These are phyloP conservation scores for Meganola albula DNA, from an alignment of 2,888 invertebrate species.

Conservation along the genomic window DNA sequence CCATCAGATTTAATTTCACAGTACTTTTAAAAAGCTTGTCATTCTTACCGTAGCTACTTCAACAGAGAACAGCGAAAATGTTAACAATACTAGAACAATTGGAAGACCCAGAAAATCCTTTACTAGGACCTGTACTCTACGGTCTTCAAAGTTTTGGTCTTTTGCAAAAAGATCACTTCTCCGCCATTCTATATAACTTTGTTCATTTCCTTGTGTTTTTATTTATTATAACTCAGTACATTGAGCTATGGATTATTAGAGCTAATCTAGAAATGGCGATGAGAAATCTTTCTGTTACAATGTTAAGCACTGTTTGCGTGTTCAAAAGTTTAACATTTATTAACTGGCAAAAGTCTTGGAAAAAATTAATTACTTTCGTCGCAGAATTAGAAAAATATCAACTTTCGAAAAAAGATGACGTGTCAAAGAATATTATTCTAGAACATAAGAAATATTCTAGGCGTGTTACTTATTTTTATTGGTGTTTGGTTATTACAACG, in stretches of 20 bases:
- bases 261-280: slow-evolving; percentile 45
- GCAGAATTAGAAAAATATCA: slow-evolving; percentile 45
- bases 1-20: no score
- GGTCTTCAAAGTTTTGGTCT: slow-evolving; percentile 47
- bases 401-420: slow-evolving; percentile 30
- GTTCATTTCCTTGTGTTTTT: slow-evolving; percentile 41
- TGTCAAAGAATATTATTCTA: slow-evolving; percentile 32
- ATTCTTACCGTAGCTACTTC: no score
- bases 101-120: slow-evolving; percentile 37
- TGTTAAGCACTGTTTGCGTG: slow-evolving; percentile 56
- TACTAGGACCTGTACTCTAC: slow-evolving; percentile 46
- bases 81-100: slow-evolving; percentile 16
- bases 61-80: no score
- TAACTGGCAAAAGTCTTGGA: slow-evolving; percentile 50
- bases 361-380: slow-evolving; percentile 40
- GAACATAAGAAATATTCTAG: slow-evolving; percentile 53
- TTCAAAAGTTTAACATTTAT: slow-evolving; percentile 53
- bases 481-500: slow-evolving; percentile 47
- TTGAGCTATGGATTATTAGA: slow-evolving; percentile 54
- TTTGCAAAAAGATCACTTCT: slow-evolving; percentile 38
- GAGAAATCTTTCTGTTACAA: slow-evolving; percentile 52
- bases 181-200: slow-evolving; percentile 29
- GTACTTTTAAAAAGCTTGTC: no score
- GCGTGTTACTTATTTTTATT: slow-evolving; percentile 51
- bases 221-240: slow-evolving; percentile 52